Conservation (phyloP, 2,113 vertebrate genomes). For the Oncorhynchus nerka region DNA sequence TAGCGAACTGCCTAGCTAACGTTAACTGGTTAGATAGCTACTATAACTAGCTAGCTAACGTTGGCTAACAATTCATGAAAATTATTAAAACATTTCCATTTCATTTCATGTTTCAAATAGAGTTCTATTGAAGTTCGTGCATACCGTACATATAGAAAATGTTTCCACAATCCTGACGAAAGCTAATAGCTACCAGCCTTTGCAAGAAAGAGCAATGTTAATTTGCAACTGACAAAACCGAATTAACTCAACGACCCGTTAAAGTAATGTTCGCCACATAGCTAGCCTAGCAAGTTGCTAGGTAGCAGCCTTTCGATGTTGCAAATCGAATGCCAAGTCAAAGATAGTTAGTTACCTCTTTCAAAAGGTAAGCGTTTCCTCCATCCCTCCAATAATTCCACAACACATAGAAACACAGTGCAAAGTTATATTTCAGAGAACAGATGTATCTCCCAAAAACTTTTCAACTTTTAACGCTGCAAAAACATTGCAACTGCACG, state of each 20-base stretch:
- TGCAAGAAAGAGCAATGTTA: too few relatives aligned
- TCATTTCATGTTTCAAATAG: background rate
- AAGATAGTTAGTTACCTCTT: constrained; percentile 51
- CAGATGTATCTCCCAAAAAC: constrained; percentile 54
- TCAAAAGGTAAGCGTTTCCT: constrained; percentile 52
- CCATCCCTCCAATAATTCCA: background rate
- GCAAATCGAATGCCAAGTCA: constrained; percentile 34
- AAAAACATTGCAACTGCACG: constrained; percentile 70
- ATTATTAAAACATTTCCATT: background rate
- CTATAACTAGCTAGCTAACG: background rate
- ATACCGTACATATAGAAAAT: background rate
- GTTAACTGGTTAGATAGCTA: background rate
- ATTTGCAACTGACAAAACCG: background rate
- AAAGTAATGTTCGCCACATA: constrained; percentile 37
- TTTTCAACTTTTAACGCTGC: constrained; percentile 69
- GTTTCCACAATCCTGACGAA: background rate
- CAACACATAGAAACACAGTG: constrained; percentile 1
- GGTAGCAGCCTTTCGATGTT: constrained; percentile 54
- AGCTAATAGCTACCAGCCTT: background rate
- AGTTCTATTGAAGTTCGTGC: background rate
- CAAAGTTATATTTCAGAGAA: background rate
- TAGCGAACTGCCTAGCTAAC: background rate
- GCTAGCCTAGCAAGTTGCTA: constrained; percentile 16
- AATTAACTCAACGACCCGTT: constrained; percentile 56
- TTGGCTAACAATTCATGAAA: background rate